Percentiles rank a stretch among this genome's conserved stretches.
These are phyloP conservation scores for Icerya purchasi DNA, from an alignment of 2,888 invertebrate species.

Conservation along the genomic window DNA sequence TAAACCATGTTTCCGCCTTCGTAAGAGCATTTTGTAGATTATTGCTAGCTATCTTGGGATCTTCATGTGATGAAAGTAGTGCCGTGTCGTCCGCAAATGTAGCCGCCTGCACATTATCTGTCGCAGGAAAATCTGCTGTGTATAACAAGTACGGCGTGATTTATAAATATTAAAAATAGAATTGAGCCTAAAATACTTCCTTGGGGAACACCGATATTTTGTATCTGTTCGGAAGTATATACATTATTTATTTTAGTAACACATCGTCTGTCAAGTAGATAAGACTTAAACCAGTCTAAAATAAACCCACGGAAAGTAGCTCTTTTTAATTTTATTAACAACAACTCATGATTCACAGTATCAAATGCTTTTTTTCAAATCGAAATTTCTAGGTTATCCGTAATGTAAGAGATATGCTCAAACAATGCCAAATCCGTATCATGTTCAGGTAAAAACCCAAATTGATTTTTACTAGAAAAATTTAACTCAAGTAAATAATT, in stretches of 20 bases:
- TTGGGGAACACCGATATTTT: too few relatives aligned
- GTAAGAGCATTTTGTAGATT: too few relatives aligned
- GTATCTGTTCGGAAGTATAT: too few relatives aligned
- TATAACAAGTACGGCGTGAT: too few relatives aligned
- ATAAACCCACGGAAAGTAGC: neutral
- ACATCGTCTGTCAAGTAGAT: neutral
- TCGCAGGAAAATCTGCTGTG: too few relatives aligned
- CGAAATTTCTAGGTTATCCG: neutral
- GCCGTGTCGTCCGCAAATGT: too few relatives aligned
- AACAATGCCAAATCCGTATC: neutral
- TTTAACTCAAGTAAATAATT: neutral
- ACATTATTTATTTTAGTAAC: neutral
- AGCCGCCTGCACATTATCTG: too few relatives aligned
- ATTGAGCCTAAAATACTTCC: too few relatives aligned
- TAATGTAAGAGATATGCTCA: neutral
- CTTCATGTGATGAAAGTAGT: too few relatives aligned
- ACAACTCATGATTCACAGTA: neutral
- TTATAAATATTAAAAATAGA: too few relatives aligned
- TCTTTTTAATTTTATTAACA: neutral
- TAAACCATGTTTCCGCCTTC: too few relatives aligned
- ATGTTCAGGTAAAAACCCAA: neutral
- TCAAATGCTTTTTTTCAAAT: neutral
- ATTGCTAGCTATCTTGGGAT: too few relatives aligned
- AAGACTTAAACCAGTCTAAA: neutral
- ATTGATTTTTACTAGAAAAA: neutral